phyloP scores from a whole-genome alignment of 2,797 vertebrate genomes.

The Anguilla megastoma region DNA sequence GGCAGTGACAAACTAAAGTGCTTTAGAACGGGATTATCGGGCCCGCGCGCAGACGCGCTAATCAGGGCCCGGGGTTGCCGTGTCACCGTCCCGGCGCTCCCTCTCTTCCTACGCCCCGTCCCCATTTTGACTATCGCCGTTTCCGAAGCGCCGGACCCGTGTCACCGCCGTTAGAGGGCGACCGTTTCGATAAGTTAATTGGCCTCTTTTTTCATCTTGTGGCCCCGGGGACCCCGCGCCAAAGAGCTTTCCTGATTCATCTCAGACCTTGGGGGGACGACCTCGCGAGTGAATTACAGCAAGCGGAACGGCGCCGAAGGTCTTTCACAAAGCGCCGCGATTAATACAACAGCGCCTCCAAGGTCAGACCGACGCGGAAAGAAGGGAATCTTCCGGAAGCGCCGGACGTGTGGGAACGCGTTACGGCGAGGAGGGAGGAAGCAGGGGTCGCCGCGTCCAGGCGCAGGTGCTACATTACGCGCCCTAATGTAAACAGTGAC shows the following conservation, averaged over 20 bases:
- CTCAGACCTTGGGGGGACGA: slow-evolving; percentile 35
- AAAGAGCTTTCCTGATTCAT: slow-evolving; percentile 42
- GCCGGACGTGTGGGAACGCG: background rate
- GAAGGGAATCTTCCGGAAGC: no score
- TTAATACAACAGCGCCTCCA: slow-evolving; percentile 24
- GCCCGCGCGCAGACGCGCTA: slow-evolving; percentile 46
- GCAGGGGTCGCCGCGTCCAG: background rate
- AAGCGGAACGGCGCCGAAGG: slow-evolving; percentile 44
- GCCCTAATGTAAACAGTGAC: background rate
- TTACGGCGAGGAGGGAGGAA: background rate
- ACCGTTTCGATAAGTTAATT: slow-evolving; percentile 70
- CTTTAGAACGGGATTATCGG: slow-evolving; percentile 68
- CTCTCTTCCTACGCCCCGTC: slow-evolving; percentile 29
- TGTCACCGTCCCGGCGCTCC: slow-evolving; percentile 59
- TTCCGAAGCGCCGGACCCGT: slow-evolving; percentile 56
- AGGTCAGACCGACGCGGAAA: background rate
- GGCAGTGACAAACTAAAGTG: slow-evolving; percentile 49
- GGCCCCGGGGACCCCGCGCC: slow-evolving; percentile 46
- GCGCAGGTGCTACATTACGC: background rate
- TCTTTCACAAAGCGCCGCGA: slow-evolving; percentile 31
- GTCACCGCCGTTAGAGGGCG: slow-evolving; percentile 50
- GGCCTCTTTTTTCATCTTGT: slow-evolving; percentile 53
- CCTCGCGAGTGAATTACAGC: slow-evolving; percentile 47
- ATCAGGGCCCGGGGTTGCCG: slow-evolving; percentile 47
- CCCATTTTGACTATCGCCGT: slow-evolving; percentile 54